These are phyloP conservation scores for Marronus borbonicus DNA, from an alignment of 2,888 invertebrate genomes.

Conservation along the genomic window DNA sequence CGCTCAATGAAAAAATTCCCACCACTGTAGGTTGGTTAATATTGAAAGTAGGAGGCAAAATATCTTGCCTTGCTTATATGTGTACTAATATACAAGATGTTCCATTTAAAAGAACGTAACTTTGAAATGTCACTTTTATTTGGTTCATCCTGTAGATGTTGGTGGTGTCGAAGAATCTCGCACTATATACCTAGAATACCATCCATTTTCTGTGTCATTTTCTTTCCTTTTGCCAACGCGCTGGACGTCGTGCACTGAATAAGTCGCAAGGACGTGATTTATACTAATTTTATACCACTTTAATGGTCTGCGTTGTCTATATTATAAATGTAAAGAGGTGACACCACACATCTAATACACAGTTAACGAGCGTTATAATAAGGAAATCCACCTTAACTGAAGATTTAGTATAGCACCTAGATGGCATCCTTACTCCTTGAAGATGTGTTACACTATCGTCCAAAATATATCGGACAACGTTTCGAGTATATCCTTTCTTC, in stretches of 20 bases:
- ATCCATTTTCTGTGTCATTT: neutral
- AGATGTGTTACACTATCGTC: too few species aligned
- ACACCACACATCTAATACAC: neutral
- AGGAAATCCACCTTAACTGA: neutral
- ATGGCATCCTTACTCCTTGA: too few species aligned
- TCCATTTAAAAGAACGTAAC: too few species aligned
- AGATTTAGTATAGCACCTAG: neutral
- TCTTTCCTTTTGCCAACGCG: neutral
- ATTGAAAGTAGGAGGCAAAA: too few species aligned
- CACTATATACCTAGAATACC: neutral
- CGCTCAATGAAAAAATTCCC: too few species aligned
- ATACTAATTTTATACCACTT: neutral
- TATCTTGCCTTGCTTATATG: too few species aligned
- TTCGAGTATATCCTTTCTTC: too few species aligned
- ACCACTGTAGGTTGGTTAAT: too few species aligned
- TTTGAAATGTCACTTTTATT: too few species aligned
- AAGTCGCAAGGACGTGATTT: conserved; percentile 7
- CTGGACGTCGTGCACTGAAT: neutral
- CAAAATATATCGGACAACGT: too few species aligned
- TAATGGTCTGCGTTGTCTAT: neutral
- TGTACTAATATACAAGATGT: too few species aligned
- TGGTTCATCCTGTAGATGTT: too few species aligned
- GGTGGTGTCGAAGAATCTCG: neutral
- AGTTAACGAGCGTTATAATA: neutral
- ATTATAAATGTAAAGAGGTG: conserved; percentile 23